phyloP scores from a whole-genome alignment of 2,113 vertebrate species.

The Oncorhynchus mykiss region DNA sequence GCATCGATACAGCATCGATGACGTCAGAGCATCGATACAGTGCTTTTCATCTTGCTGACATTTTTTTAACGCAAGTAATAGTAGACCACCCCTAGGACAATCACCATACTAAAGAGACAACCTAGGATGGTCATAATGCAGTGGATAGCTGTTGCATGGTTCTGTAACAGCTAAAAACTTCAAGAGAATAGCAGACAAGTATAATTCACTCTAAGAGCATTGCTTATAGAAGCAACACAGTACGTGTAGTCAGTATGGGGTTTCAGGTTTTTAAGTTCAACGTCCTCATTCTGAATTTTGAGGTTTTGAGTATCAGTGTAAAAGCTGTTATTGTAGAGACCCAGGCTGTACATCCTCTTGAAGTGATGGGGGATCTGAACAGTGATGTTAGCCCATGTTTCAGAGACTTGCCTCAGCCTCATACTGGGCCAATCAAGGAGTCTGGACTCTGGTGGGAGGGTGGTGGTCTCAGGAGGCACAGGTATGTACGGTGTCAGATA shows the following conservation, averaged over 20 bases:
- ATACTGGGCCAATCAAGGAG: conserved; percentile 74
- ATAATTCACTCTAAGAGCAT: too few relatives aligned
- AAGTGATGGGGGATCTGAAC: conserved; percentile 62
- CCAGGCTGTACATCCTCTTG: too few relatives aligned
- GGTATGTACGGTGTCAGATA: conserved; percentile 77
- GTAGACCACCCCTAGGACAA: too few relatives aligned
- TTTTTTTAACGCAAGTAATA: too few relatives aligned
- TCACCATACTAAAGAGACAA: too few relatives aligned
- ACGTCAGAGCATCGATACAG: conserved; percentile 49
- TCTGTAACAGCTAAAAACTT: too few relatives aligned
- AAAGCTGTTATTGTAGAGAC: conserved; percentile 84
- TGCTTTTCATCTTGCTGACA: too few relatives aligned
- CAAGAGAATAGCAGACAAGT: too few relatives aligned
- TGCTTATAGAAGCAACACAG: conserved; percentile 82
- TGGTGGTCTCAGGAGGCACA: conserved; percentile 76
- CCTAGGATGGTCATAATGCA: too few relatives aligned
- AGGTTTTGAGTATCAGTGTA: conserved; percentile 76
- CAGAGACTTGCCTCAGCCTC: conserved; percentile 86
- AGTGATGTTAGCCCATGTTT: conserved; percentile 83
- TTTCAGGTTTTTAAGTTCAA: conserved; percentile 70
- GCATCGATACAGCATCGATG: too few relatives aligned
- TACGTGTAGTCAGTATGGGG: conserved; percentile 93
- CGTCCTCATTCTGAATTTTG: too few relatives aligned
- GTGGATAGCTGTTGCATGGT: too few relatives aligned
- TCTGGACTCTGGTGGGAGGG: conserved; percentile 46